Base-by-base conservation (phyloP, 2,888 invertebrate species). In the Aethes cnicana region DNA sequence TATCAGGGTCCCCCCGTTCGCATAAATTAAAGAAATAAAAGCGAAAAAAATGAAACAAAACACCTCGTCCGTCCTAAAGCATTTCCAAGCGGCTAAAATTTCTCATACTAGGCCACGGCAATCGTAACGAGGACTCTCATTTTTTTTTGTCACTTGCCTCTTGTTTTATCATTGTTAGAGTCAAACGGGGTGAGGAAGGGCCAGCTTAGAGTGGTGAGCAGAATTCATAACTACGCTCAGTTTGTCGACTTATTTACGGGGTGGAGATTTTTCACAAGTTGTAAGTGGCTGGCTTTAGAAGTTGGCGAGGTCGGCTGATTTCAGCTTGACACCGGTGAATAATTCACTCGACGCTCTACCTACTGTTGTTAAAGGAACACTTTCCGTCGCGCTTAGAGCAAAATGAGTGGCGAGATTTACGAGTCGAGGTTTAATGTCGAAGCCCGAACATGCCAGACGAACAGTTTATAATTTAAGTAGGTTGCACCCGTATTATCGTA, bases 241-340 rank as follows among this genome's bases (percentile, higher is more conserved):
- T 59, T 59, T 55, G 57, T 56, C 47, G 54, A 50, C 60, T 61
- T 64, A 61, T 63, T 63, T 61, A 61, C 58, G 60, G 62, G 60
- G 60, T 60, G 37, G 42, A 54, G 50, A 59, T 52, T 57, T 61
- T 59, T 53, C 57, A 46, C 55, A 62, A 63, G 59, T 63, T 65
- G 59, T 60, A 63, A 65, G 65, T 62, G 61, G 58, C 11, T 25
- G 57, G 60, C 55, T 62, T 59, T 60, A 55, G 58, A 62, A 63
- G 56, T 62, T 61, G 28, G 47, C 35, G 36, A 35, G 42, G 35
- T 47, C 42, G 35, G 21, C 25, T 35, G 46, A 35, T 36, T 42
- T 47, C 54, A 54, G 54, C 52, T 37, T 44, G 43, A 39, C 49
- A 20, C 52, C 56, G 48, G 54, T 63, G 57, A 59, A 59, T 61